Percentiles rank a stretch among this genome's conserved stretches.
These are phyloP conservation scores for Caenorhabditis plicata DNA, from an alignment of 2,888 invertebrate species.

Conservation along the genomic window DNA sequence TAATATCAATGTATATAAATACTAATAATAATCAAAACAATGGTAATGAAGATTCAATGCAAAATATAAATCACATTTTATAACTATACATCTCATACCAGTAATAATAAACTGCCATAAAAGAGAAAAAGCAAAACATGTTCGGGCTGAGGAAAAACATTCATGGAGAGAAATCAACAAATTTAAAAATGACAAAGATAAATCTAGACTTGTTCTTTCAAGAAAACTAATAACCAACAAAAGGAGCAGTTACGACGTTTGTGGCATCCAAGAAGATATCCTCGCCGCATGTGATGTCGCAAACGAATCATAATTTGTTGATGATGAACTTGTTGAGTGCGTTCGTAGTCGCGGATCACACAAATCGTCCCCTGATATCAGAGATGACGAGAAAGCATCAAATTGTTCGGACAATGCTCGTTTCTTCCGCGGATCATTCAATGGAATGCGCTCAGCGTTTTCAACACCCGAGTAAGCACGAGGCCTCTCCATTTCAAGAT, in stretches of 20 bases:
- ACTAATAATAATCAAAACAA: too few species aligned
- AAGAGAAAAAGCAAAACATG: too few species aligned
- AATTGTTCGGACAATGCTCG: slow-evolving; percentile 31
- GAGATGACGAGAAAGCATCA: slow-evolving; percentile 39
- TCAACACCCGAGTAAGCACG: slow-evolving; percentile 32
- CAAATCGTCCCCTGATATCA: slow-evolving; percentile 5
- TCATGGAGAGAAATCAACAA: not conserved
- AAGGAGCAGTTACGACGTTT: slow-evolving; percentile 23
- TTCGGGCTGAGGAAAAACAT: too few species aligned
- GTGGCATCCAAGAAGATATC: slow-evolving; percentile 47
- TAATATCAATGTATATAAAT: too few species aligned
- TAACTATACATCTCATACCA: too few species aligned
- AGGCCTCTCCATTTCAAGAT: slow-evolving; percentile 8
- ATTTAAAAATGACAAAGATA: not conserved
- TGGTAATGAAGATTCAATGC: too few species aligned
- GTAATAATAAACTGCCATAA: too few species aligned
- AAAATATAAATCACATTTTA: too few species aligned
- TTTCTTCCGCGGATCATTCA: slow-evolving; percentile 36
- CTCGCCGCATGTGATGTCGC: not conserved
- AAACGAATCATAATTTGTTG: not conserved
- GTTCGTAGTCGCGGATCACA: slow-evolving; percentile 29
- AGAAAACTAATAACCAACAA: too few species aligned
- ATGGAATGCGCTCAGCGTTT: slow-evolving; percentile 16
- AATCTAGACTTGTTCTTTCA: not conserved
- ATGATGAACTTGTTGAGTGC: not conserved